These are phyloP conservation scores for Plutella xylostella DNA, from an alignment of 2,888 invertebrate species.

Conservation along the genomic window DNA sequence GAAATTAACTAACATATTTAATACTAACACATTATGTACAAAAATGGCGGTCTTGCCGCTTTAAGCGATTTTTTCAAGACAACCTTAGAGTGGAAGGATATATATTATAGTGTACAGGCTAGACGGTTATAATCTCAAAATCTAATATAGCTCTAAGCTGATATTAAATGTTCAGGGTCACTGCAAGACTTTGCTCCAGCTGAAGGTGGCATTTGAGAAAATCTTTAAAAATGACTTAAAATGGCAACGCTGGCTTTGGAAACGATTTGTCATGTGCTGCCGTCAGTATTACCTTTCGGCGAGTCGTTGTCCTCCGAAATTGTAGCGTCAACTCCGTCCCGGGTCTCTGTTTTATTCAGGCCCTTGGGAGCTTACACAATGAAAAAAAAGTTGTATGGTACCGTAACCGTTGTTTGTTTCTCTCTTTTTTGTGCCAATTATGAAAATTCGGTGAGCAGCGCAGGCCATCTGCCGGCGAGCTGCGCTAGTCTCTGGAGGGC, in stretches of 20 bases:
- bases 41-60: no score
- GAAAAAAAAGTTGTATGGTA: slow-evolving; percentile 46
- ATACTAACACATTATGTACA: no score
- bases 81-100: no score
- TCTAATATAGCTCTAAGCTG: no score
- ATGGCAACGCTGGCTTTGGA: neutral
- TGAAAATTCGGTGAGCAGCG: slow-evolving; percentile 45
- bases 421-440: slow-evolving; percentile 48
- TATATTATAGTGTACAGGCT: no score
- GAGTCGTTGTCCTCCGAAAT: slow-evolving; percentile 39
- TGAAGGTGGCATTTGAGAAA: neutral
- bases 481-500: slow-evolving; percentile 30
- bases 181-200: no score
- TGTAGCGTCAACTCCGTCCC: slow-evolving; percentile 41
- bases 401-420: slow-evolving; percentile 31
- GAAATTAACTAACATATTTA: no score
- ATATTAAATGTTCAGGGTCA: no score
- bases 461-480: slow-evolving; percentile 39
- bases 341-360: slow-evolving; percentile 56
- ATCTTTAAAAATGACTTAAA: neutral
- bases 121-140: no score
- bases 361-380: slow-evolving; percentile 52
- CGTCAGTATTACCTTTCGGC: slow-evolving; percentile 3
- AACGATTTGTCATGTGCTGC: slow-evolving; percentile 2
- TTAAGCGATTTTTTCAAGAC: no score